These are phyloP conservation scores for Apocrypta bakeri DNA, from an alignment of 1,140 invertebrate species.

Conservation along the genomic window DNA sequence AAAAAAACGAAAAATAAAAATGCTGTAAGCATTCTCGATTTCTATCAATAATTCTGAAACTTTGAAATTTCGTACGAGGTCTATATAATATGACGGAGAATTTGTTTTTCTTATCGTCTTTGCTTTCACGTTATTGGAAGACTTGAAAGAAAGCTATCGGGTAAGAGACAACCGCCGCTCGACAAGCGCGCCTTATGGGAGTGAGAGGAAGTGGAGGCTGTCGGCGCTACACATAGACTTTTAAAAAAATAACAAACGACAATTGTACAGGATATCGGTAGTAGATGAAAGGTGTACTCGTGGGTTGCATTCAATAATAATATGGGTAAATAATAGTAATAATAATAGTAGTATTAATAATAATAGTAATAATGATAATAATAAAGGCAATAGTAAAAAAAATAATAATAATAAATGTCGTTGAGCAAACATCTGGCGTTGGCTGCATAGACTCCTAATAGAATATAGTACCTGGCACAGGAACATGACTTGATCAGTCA, in stretches of 20 bases:
- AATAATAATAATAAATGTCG: constrained; percentile 60
- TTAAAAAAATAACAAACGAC: constrained; percentile 75
- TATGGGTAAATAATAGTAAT: not conserved
- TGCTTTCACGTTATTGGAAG: constrained; percentile 35
- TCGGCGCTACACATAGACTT: constrained; percentile 69
- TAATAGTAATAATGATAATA: constrained; percentile 59
- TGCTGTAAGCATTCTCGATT: not conserved
- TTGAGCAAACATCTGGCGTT: constrained; percentile 48
- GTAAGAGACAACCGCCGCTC: not conserved
- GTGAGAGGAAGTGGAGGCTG: not conserved
- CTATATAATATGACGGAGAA: not conserved
- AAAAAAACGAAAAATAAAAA: no score
- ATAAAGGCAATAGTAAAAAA: constrained; percentile 50
- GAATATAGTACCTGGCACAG: constrained; percentile 76
- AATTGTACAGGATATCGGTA: constrained; percentile 61
- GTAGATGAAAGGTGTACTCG: constrained; percentile 52
- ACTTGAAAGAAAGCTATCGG: constrained; percentile 9
- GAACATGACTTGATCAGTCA: constrained; percentile 75
- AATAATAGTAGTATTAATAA: constrained; percentile 27
- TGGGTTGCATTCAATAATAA: constrained; percentile 47
- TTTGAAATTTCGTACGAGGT: constrained; percentile 5
- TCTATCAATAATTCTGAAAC: not conserved
- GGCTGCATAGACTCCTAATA: constrained; percentile 67
- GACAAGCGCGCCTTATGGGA: not conserved
- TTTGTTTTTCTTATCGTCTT: not conserved